A percentile compares a stretch with the other conserved stretches of the same genome.
phyloP scores from a whole-genome alignment of 1,140 invertebrate species.

The Ylistrum balloti region DNA sequence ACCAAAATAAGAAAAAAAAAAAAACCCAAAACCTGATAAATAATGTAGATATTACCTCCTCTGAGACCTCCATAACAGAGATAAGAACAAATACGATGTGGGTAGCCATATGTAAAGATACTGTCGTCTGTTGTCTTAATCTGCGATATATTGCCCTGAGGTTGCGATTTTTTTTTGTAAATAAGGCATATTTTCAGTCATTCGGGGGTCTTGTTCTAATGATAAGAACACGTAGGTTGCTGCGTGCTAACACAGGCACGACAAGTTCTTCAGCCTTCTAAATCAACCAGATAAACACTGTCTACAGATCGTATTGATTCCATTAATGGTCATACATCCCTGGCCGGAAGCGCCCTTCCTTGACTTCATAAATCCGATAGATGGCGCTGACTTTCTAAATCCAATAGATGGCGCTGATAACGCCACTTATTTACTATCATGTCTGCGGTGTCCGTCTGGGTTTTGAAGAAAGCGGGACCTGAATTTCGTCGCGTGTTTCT shows the following conservation, averaged over 20 bases:
- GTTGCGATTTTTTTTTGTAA: neutral
- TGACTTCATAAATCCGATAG: constrained; percentile 29
- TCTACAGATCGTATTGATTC: constrained; percentile 27
- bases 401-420: constrained; percentile 8
- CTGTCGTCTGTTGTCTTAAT: neutral
- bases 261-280: neutral
- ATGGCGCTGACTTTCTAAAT: constrained; percentile 38
- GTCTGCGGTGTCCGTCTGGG: neutral
- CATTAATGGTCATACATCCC: neutral
- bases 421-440: constrained; percentile 39
- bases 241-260: neutral
- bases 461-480: neutral
- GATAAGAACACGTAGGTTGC: constrained; percentile 2
- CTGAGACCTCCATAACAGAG: too few relatives aligned
- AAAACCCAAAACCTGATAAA: too few relatives aligned
- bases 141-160: neutral
- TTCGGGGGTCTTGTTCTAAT: neutral
- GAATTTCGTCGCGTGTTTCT: neutral
- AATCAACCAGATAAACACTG: constrained; percentile 22
- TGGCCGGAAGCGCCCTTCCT: constrained; percentile 16
- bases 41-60: too few relatives aligned
- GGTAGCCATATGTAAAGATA: neutral
- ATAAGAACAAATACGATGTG: neutral
- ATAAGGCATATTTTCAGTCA: neutral
- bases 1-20: too few relatives aligned